Conservation (phyloP, 2,113 vertebrate genomes). For the Cyanocitta stelleri region DNA sequence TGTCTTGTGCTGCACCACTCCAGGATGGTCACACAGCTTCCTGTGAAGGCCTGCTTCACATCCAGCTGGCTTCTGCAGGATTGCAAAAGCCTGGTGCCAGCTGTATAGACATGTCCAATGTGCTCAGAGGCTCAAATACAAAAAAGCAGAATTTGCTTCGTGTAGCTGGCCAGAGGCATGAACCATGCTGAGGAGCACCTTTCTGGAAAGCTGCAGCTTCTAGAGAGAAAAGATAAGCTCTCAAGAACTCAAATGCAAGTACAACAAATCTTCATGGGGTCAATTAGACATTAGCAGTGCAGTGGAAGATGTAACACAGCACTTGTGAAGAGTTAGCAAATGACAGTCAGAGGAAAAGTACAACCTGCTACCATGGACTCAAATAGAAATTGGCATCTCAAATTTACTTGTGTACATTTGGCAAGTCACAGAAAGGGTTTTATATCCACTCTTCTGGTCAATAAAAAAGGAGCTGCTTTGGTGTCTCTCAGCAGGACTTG, state of each 20-base stretch:
- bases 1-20: background rate
- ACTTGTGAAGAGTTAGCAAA: background rate
- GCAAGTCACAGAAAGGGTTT: constrained; percentile 22
- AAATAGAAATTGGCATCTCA: constrained; percentile 19
- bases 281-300: background rate
- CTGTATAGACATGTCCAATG: background rate
- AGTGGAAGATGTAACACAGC: background rate
- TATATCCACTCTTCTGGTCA: background rate
- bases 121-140: background rate
- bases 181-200: background rate
- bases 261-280: background rate
- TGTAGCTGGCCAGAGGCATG: background rate
- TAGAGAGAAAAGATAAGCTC: background rate
- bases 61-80: background rate
- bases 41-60: background rate
- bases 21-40: fast-evolving
- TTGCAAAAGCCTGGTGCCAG: background rate
- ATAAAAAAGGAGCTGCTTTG: background rate
- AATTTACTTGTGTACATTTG: constrained; percentile 18
- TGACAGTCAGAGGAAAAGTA: constrained; percentile 24
- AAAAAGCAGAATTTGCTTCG: background rate
- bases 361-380: background rate
- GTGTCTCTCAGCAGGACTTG: background rate
- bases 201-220: background rate
- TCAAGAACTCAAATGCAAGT: background rate